phyloP scores from a whole-genome alignment of 2,888 invertebrate species.

The Tenodera sinensis region DNA sequence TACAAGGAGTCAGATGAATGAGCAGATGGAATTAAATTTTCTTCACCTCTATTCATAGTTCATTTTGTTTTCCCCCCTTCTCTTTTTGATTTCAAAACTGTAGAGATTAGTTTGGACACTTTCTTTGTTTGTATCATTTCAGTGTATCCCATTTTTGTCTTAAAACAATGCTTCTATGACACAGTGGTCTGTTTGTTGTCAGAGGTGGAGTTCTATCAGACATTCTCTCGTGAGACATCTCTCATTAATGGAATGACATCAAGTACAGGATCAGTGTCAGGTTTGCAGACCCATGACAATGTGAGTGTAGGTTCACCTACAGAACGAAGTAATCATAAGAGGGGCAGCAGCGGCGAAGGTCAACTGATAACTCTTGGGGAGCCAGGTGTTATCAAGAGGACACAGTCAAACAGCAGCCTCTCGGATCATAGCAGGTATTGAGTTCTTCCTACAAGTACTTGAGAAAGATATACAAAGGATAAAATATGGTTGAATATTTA shows the following conservation, averaged over 20 bases:
- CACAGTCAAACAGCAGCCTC: constrained; percentile 64
- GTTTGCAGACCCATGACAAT: neutral
- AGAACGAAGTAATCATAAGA: constrained; percentile 44
- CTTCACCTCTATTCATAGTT: neutral
- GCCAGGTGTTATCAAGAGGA: constrained; percentile 52
- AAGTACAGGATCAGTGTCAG: constrained; percentile 17
- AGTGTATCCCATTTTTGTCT: too few relatives aligned
- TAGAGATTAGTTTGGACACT: too few relatives aligned
- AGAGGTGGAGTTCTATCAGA: constrained; percentile 69
- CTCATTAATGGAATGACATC: constrained; percentile 30
- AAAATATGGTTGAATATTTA: too few relatives aligned
- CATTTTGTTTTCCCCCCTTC: constrained; percentile 10
- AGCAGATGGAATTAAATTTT: too few relatives aligned
- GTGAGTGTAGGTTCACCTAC: neutral
- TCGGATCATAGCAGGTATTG: constrained; percentile 48
- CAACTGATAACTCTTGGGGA: constrained; percentile 45
- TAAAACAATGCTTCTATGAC: neutral
- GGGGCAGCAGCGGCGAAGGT: constrained; percentile 59
- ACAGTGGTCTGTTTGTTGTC: constrained; percentile 16
- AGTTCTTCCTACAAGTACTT: neutral
- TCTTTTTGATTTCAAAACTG: neutral
- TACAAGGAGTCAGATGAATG: too few relatives aligned
- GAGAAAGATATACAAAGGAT: too few relatives aligned
- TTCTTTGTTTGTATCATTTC: too few relatives aligned
- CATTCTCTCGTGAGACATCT: constrained; percentile 48